These are phyloP conservation scores for Drosophila saltans DNA, from an alignment of 1,140 invertebrate genomes.

Conservation along the genomic window DNA sequence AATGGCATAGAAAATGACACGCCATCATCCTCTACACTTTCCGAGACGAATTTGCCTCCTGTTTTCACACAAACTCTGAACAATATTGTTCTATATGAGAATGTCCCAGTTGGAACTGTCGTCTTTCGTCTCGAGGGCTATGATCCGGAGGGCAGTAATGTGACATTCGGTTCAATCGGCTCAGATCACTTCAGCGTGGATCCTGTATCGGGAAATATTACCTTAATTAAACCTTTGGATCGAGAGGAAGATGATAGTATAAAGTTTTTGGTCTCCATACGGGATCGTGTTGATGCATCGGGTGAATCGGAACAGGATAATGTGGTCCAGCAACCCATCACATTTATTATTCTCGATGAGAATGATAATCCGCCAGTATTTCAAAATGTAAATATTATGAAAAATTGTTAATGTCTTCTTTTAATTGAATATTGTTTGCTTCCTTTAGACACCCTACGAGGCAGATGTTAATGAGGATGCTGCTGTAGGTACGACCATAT, in stretches of 20 bases:
- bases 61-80: conserved; percentile 89
- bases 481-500: conserved; percentile 88
- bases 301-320: conserved; percentile 88
- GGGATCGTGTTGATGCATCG: conserved; percentile 87
- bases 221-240: conserved; percentile 90
- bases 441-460: conserved; percentile 89
- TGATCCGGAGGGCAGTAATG: conserved; percentile 90
- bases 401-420: not conserved
- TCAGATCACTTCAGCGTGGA: conserved; percentile 92
- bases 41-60: conserved; percentile 86
- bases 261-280: conserved; percentile 71
- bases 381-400: conserved; percentile 86
- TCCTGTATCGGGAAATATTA: conserved; percentile 90
- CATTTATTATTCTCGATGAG: conserved; percentile 93
- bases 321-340: conserved; percentile 90
- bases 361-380: conserved; percentile 95
- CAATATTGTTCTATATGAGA: conserved; percentile 90
- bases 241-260: conserved; percentile 88
- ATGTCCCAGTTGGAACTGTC: conserved; percentile 89
- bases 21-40: not conserved
- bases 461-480: conserved; percentile 91
- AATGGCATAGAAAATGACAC: conserved; percentile 14
- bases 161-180: conserved; percentile 89
- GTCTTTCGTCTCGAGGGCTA: conserved; percentile 90
- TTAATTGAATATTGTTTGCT: not conserved